Percentiles rank a stretch among this genome's conserved stretches.
These are phyloP conservation scores for Galeopterus variegatus DNA, from an alignment of 2,113 vertebrate species.

Conservation along the genomic window DNA sequence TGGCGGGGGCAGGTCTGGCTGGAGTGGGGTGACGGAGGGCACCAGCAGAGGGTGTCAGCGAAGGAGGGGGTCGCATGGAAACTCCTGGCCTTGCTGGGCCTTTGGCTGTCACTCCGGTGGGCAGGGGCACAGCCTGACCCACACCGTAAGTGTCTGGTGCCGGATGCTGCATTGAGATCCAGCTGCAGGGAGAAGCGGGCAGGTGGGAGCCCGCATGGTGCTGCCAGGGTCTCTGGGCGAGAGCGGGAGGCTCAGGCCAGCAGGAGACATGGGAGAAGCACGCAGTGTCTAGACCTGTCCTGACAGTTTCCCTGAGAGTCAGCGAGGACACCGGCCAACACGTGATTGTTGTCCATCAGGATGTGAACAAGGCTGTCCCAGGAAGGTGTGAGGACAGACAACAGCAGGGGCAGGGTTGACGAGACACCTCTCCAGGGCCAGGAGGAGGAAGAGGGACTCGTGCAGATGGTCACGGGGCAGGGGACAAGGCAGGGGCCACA, in stretches of 20 bases:
- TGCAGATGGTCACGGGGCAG: neutral
- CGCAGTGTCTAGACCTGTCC: rapidly evolving
- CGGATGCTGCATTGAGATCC: no score
- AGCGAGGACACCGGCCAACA: no score
- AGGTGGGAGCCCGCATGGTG: rapidly evolving
- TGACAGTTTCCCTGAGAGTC: neutral
- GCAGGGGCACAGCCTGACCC: neutral
- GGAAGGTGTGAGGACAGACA: neutral
- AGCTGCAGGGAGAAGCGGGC: neutral
- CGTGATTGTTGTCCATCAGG: rapidly evolving
- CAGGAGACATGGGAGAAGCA: no score
- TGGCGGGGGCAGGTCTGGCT: no score
- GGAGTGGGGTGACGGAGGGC: neutral
- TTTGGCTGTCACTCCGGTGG: rapidly evolving
- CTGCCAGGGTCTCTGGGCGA: no score
- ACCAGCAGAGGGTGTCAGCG: rapidly evolving
- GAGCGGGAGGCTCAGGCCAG: neutral
- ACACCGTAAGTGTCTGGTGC: neutral
- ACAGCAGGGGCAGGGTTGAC: neutral
- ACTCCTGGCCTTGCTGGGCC: rapidly evolving
- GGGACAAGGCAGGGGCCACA: no score
- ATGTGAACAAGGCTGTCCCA: neutral
- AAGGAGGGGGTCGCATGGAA: neutral
- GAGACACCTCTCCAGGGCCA: neutral
- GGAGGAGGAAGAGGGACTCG: neutral